Evolutionary conservation across 2,888 invertebrate species (phyloP), one percentile per base, ranked within the genome.

Genomic region (Drosophila parthenogenetica): DNA sequence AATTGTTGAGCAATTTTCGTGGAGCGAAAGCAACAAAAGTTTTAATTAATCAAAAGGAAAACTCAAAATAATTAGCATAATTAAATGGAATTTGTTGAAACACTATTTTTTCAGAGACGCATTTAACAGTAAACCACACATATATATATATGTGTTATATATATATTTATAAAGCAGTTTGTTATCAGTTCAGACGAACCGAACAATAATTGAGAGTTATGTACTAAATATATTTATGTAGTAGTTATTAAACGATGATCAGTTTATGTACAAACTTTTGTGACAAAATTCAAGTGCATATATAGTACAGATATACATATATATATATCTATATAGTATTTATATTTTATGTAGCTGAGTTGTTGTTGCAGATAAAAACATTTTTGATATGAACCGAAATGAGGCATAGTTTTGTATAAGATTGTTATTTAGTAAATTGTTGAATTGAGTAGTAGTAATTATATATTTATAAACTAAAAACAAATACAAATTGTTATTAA

Each of bases 81-180:
- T n/a, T 29, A 57, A 37, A 55, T 16, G 13, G 53, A 70, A 68
- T 71, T 79, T 79, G 77, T 79, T 79, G 79, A 69, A 42, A 85
- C 73, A 76, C 70, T 81, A 85, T 83, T 86, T 83, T 82, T 85
- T 87, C 88, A 88, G 88, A 86, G 69, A 88, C 83, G 82, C 82
- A 83, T 83, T 83, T 83, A 83, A 82, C 58, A 79, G 73, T 69
- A 85, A 81, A 55, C 65, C 63, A 79, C 54, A 77, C 69, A 79
- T 72, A 78, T 65, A 63, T 68, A 79, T 48, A 63, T 55, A 50
- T 64, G 55, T 63, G 51, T 74, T 80, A 64, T 62, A 69, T 55
- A 43, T 65, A 51, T 63, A 57, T 55, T 51, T 72, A 69, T 73
- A 81, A 63, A 69, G 58, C 35, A 79, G 67, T 69, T 79, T 86